Percentiles rank a stretch among this genome's conserved stretches.
These are phyloP conservation scores for Reticulitermes lucifugus DNA, from an alignment of 2,888 invertebrate genomes.

Conservation along the genomic window DNA sequence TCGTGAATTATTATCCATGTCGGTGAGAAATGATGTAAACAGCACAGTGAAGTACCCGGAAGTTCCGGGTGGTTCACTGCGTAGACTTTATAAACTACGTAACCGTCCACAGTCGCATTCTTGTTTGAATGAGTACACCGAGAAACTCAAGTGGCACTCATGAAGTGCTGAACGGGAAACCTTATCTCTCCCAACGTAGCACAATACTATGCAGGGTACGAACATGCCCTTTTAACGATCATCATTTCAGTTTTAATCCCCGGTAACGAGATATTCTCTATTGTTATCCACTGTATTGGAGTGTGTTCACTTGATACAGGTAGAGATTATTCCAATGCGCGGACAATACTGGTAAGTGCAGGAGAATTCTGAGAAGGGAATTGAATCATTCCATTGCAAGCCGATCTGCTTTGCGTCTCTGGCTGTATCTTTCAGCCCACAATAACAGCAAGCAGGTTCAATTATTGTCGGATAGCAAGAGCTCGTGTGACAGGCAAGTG, in stretches of 20 bases:
- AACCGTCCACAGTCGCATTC: too few species aligned
- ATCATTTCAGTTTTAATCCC: not conserved
- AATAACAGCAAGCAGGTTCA: not conserved
- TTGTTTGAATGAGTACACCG: too few species aligned
- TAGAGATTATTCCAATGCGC: conserved; percentile 56
- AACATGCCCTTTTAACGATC: not conserved
- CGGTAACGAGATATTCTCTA: not conserved
- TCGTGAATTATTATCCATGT: too few species aligned
- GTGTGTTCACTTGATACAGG: not conserved
- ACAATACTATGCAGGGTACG: too few species aligned
- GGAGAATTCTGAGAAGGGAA: not conserved
- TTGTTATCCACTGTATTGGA: not conserved
- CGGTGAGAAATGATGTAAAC: too few species aligned
- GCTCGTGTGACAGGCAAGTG: not conserved
- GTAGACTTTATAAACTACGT: too few species aligned
- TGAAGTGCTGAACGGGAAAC: too few species aligned
- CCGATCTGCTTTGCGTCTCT: not conserved
- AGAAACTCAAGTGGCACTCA: too few species aligned
- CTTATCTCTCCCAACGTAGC: too few species aligned
- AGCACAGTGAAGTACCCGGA: too few species aligned
- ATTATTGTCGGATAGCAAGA: not conserved
- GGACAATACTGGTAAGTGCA: conserved; percentile 52
- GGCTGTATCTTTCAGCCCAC: not conserved
- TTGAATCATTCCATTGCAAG: not conserved
- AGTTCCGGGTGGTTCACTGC: too few species aligned